Conservation (phyloP, 2,113 vertebrate species). For the Strix uralensis region DNA sequence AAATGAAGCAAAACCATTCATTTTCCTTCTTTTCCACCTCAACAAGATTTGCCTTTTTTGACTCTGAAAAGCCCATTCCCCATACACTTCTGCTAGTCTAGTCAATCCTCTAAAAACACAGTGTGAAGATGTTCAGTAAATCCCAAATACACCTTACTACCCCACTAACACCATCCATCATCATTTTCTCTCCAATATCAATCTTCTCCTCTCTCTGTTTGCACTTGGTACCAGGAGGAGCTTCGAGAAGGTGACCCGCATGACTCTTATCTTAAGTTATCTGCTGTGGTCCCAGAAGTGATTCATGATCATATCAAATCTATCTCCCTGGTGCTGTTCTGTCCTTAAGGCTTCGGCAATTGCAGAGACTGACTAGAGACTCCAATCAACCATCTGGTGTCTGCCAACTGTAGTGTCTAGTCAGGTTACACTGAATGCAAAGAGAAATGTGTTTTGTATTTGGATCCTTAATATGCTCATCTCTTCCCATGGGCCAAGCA, state of each 20-base stretch:
- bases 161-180: background rate
- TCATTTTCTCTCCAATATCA: background rate
- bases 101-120: background rate
- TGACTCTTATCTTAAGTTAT: background rate
- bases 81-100: background rate
- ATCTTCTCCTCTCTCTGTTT: constrained; percentile 1
- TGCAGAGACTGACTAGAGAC: constrained; percentile 56
- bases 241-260: background rate
- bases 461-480: background rate
- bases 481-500: background rate
- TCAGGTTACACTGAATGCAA: constrained; percentile 52
- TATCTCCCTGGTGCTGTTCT: constrained; percentile 49
- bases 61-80: constrained; percentile 3
- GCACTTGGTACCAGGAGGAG: background rate
- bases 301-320: constrained; percentile 57
- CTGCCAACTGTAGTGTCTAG: constrained; percentile 70
- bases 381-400: constrained; percentile 70
- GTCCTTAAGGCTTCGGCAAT: constrained; percentile 58
- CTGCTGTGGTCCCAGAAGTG: constrained; percentile 45
- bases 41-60: constrained; percentile 4
- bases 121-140: background rate
- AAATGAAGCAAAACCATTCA: constrained; percentile 23
- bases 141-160: background rate
- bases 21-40: constrained; percentile 27
- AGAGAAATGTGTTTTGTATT: constrained; percentile 41